A percentile compares a stretch with the other conserved stretches of the same genome.
phyloP scores from a whole-genome alignment of 1,140 invertebrate genomes.

The Trichonephila inaurata region DNA sequence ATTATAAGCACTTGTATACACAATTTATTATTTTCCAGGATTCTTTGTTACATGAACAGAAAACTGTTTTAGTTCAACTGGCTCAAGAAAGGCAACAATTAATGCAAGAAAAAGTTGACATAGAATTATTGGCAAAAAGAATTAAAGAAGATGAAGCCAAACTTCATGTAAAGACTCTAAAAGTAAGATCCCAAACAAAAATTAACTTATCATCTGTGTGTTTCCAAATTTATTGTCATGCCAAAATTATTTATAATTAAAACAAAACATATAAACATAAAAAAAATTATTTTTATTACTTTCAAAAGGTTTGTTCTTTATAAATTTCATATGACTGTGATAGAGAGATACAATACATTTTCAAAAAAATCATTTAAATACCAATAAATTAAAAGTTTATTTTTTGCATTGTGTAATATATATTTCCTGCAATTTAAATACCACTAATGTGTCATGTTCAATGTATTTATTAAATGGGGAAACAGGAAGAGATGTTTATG shows the following conservation, averaged over 20 bases:
- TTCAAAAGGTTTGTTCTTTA: background rate
- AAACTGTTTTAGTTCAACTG: slow-evolving; percentile 53
- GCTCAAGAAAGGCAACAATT: slow-evolving; percentile 74
- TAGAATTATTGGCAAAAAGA: slow-evolving; percentile 56
- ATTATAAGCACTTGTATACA: background rate
- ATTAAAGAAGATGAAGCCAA: slow-evolving; percentile 62
- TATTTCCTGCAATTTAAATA: background rate
- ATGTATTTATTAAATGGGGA: no score
- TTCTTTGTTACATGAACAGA: slow-evolving; percentile 72
- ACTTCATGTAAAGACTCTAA: slow-evolving; percentile 62
- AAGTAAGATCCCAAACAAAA: slow-evolving; percentile 28
- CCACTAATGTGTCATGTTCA: background rate
- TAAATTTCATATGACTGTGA: no score
- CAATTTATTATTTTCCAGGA: slow-evolving; percentile 47
- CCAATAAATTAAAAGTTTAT: no score
- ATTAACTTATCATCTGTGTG: background rate
- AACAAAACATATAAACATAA: no score
- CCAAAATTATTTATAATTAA: no score
- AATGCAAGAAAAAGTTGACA: slow-evolving; percentile 62
- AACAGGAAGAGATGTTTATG: slow-evolving; percentile 61
- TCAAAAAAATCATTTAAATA: no score
- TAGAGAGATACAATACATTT: no score
- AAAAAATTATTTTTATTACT: background rate
- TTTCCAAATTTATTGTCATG: no score
- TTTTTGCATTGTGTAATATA: no score